Conservation (phyloP, 1,140 invertebrate genomes). For the Andricus grossulariae region DNA sequence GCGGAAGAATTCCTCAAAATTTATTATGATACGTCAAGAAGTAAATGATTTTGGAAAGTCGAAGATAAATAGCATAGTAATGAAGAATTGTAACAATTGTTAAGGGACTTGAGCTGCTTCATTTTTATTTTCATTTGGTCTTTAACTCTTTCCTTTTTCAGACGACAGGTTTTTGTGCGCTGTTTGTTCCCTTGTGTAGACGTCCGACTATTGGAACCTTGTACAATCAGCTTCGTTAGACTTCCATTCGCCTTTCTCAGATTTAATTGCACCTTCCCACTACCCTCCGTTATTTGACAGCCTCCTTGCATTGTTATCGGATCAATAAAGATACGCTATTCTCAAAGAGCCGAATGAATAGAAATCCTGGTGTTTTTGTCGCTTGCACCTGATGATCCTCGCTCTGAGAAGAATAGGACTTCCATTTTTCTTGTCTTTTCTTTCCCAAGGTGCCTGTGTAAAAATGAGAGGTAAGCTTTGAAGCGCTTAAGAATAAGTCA, state of each 20-base stretch:
- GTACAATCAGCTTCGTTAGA: slow-evolving; percentile 39
- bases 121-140: slow-evolving; percentile 28
- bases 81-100: slow-evolving; percentile 17
- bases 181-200: slow-evolving; percentile 31
- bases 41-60: not conserved
- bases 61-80: slow-evolving; percentile 5
- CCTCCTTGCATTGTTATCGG: slow-evolving; percentile 31
- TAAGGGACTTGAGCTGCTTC: slow-evolving; percentile 7
- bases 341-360: slow-evolving; percentile 25
- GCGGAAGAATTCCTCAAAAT: too few species aligned
- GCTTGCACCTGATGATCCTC: slow-evolving; percentile 25
- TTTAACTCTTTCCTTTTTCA: slow-evolving; percentile 31
- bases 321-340: slow-evolving; percentile 24
- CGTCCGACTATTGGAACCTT: slow-evolving; percentile 30
- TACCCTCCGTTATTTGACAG: slow-evolving; percentile 26
- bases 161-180: slow-evolving; percentile 31
- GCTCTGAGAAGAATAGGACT: slow-evolving; percentile 23
- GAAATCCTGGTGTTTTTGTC: slow-evolving; percentile 29
- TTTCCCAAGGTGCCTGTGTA: not conserved
- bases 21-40: not conserved
- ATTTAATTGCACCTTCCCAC: slow-evolving; percentile 36
- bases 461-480: slow-evolving; percentile 21
- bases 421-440: slow-evolving; percentile 21
- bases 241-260: slow-evolving; percentile 2
- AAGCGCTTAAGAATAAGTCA: slow-evolving; percentile 8